These are phyloP conservation scores for Greenwoodochromis staneri DNA, from an alignment of 2,113 vertebrate species.

Conservation along the genomic window DNA sequence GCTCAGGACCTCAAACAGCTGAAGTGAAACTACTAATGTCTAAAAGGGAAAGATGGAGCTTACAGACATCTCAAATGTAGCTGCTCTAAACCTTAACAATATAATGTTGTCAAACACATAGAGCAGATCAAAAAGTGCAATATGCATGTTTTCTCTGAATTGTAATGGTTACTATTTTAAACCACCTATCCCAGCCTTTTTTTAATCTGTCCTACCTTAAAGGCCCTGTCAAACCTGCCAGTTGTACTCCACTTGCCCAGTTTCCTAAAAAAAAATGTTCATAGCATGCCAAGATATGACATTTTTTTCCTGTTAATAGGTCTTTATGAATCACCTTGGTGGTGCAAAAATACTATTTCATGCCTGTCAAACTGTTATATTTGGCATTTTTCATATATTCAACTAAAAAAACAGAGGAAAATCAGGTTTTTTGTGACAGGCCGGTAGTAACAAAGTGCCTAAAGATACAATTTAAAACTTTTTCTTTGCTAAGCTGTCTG, in stretches of 20 bases:
- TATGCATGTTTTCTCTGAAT: neutral
- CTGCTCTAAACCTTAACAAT: neutral
- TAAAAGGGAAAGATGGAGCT: neutral
- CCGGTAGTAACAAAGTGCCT: fast-evolving
- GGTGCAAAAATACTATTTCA: neutral
- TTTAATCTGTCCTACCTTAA: neutral
- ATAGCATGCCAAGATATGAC: neutral
- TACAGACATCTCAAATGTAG: neutral
- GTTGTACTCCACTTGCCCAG: neutral
- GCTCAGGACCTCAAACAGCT: neutral
- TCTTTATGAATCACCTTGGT: neutral
- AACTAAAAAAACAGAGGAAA: neutral
- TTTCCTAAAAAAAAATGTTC: neutral
- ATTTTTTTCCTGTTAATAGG: too few relatives aligned
- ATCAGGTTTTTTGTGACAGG: fast-evolving
- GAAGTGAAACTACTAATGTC: neutral
- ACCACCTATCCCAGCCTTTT: neutral
- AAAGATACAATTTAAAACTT: neutral
- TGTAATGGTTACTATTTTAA: neutral
- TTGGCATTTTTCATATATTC: neutral
- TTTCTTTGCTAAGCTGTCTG: neutral
- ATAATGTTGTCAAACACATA: neutral
- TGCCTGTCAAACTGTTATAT: neutral
- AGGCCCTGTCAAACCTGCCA: neutral
- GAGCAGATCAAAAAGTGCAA: neutral